Evolutionary conservation across 2,113 vertebrate species (phyloP), one percentile per base, ranked within the genome.

Genomic region (Cinclus mexicanus): DNA sequence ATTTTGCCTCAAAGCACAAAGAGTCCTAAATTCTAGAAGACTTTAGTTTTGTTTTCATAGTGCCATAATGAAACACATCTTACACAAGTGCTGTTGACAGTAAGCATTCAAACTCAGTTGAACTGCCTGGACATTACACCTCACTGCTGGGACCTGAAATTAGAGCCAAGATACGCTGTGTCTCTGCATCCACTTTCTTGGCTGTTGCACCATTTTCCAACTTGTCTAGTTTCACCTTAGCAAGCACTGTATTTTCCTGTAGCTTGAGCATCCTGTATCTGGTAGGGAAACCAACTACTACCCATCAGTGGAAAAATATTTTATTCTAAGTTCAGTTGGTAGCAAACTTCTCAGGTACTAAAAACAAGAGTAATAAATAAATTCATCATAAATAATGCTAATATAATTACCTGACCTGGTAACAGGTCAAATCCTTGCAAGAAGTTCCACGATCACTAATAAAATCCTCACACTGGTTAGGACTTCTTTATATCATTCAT

Each of bases 161-260:
- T 25, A 53, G 6, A 87, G 16, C 23, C 18, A 67, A 67, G 22
- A 44, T 8, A 37, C 4, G 4, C n/a, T 19, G 8, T 9, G 2
- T 24, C 33, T 31, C 24, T 56, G 22, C 31, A 49, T 12, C 15
- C 23, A 37, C 11, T 14, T 65, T 37, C 14, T 49, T 33, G 13
- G 13, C 15, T 63, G 17, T 52, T 76, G 1, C 6, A 60, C 10
- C 21, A 41, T 26, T n/a, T 77, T 49, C 57, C 12, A 52, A 1
- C 4, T 11, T 20, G 1, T 23, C 8, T 49, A 71, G 37, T 22
- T 44, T 55, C 55, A 29, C 12, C 11, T 47, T 35, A 16, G 17
- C 1, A 13, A 72, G 15, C 14, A 39, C 0, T 6, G 6, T 29
- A 2, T 5, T 12, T 2, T 16, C 59, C 70, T 14, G 2, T 31